Evolutionary conservation across 2,797 vertebrate species (phyloP), one percentile per base, ranked within the genome.

Genomic region (Anguilla anguilla): DNA sequence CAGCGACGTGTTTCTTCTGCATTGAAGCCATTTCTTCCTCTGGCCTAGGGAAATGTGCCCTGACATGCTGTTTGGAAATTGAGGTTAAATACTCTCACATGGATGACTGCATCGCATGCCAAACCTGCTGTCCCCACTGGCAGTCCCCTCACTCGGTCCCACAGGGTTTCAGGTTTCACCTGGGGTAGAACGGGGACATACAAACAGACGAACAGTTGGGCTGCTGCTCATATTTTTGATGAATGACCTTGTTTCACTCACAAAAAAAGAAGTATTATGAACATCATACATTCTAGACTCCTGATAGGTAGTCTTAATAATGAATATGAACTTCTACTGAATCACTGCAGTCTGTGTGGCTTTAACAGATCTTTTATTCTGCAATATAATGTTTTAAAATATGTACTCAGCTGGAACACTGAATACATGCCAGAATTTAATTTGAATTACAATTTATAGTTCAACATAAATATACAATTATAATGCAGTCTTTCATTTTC

Each of bases 401-500:
- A 51, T n/a, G 22, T 82, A 82, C 6, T 81, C 19, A 46, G 22
- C 1, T 82, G 79, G 17, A 51, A 28, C 6, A n/a, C 43, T n/a
- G 74, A 79, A 79, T 22, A 31, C 69, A 79, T 19, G 35, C 7
- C 35, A 79, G 15, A 43, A 77, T 17, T 77, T 17, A 35, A 39
- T 69, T 69, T n/a, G 64, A 28, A 25, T 69, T 28, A 72, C 74
- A 79, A 79, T 43, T 22, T 79, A 79, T 25, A 74, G 46, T 69
- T 28, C 64, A 69, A 25, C 46, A 25, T 49, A 3, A 49, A 82
- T 15, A 49, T 6, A 51, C 28, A 82, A 82, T 49, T 49, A 82
- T 39, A 82, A 35, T 61, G 86, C 69, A 86, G 51, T 79, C 31
- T 43, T 82, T 61, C 19, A 82, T 87, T 82, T 87, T 22, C 55